Conservation (phyloP, 2,113 vertebrate species). For the Chiloscyllium plagiosum region DNA sequence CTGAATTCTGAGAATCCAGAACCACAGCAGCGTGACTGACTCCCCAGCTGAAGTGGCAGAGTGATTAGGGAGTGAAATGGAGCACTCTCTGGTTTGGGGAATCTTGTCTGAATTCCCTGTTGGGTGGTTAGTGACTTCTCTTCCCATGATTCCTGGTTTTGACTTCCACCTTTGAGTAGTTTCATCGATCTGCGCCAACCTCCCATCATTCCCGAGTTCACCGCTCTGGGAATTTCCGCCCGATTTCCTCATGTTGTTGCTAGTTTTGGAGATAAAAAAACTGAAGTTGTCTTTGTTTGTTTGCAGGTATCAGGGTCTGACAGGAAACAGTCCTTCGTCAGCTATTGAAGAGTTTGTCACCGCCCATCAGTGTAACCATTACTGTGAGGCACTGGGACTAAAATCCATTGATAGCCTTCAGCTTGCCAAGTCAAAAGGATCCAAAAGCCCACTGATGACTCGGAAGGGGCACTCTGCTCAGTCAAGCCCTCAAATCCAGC, state of each 20-base stretch:
- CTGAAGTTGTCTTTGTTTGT: background rate
- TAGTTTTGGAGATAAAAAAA: background rate
- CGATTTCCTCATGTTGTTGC: too few relatives aligned
- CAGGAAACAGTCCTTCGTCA: conserved; percentile 69
- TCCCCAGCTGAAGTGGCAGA: too few relatives aligned
- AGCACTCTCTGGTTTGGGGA: background rate
- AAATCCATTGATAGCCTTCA: conserved; percentile 61
- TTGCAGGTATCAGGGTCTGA: conserved; percentile 87
- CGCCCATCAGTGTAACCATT: conserved; percentile 78
- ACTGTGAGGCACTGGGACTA: conserved; percentile 78
- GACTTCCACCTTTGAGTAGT: background rate
- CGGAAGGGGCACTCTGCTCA: conserved; percentile 66
- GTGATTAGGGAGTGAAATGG: too few relatives aligned
- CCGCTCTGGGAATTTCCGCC: background rate
- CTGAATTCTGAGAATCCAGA: too few relatives aligned
- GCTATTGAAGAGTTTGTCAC: conserved; percentile 76
- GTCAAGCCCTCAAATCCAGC: conserved; percentile 77
- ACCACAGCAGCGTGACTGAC: too few relatives aligned
- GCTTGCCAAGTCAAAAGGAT: conserved; percentile 69
- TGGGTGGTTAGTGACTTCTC: background rate
- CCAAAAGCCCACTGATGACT: conserved; percentile 73
- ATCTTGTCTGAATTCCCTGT: background rate
- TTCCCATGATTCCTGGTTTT: background rate
- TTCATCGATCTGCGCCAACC: background rate
- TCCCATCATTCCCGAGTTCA: background rate